Base-by-base conservation (phyloP, 1,140 invertebrate genomes). In the Zaprionus ornatus region DNA sequence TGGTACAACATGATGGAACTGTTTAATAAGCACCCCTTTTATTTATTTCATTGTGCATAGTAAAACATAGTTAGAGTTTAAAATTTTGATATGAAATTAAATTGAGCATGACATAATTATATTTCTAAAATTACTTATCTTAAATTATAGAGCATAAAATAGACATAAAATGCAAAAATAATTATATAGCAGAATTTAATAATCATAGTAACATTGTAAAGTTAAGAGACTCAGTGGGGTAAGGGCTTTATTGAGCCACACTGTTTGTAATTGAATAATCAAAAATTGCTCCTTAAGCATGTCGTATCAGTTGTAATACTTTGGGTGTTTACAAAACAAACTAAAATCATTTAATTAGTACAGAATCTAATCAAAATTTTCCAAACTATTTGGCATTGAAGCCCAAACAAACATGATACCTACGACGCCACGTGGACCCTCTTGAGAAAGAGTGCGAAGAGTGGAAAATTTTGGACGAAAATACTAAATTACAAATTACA, bases 221-320 rank as follows among this genome's bases (percentile, higher is more conserved):
- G 40, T 37, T 3, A 45, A 45, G 1, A 15, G 35, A 37, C 0
- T 1, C 0, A 37, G 35, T 37, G 35, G 1, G 15, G 13, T 4
- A 37, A 5, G 4, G 1, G 4, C 13, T 15, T 37, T 15, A 37
- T 15, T 37, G 9, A 32, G 0, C 29, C 9, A 32, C 29, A 10
- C 3, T 32, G 29, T 10, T 37, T 37, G 35, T 37, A 37, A 45
- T n/a, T 17, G 1, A 17, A 3, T n/a, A 42, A 42, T n/a, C 0
- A 2, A n/a, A 0, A 42, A 42, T n/a, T 1, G 35, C 37, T 45
- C 6, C 23, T 0, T n/a, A 60, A 42, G 9, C 27, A 25, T 13
- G 40, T 45, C 15, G 19, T 42, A 40, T 17, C 17, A 63, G 60
- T 59, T 71, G 42, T 59, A 77, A 27, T 5, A 50, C 19, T 50